These are phyloP conservation scores for Portunus trituberculatus DNA, from an alignment of 1,140 invertebrate species.

Conservation along the genomic window DNA sequence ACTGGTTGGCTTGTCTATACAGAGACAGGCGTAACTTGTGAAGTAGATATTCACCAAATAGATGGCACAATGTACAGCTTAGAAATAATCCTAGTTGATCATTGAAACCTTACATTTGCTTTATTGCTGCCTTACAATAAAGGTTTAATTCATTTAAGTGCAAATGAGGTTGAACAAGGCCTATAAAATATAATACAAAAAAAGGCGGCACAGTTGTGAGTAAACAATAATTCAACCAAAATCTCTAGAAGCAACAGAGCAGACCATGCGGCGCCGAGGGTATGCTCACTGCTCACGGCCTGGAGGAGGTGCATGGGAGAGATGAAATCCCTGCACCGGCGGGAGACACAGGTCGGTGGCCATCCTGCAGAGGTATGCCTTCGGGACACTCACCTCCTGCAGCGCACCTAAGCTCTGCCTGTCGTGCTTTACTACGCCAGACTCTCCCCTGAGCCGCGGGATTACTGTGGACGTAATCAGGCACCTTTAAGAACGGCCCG, in stretches of 20 bases:
- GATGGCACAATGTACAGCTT: neutral
- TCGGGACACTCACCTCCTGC: neutral
- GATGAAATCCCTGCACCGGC: neutral
- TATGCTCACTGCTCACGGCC: no score
- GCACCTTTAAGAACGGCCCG: conserved; percentile 35
- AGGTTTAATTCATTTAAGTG: no score
- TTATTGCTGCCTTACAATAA: neutral
- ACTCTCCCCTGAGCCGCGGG: conserved; percentile 1
- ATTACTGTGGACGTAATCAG: conserved; percentile 31
- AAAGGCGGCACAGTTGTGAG: no score
- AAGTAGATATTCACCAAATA: neutral
- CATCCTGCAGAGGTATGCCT: no score
- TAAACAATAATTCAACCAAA: no score
- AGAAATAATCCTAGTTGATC: neutral
- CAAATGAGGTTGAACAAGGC: no score
- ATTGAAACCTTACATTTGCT: neutral
- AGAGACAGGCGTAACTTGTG: neutral
- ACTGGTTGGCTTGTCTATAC: neutral
- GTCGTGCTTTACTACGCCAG: neutral
- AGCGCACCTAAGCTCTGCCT: neutral
- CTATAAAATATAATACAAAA: no score
- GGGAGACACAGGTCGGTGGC: no score
- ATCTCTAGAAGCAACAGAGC: no score
- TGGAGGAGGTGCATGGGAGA: neutral
- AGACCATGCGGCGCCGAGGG: no score